Conservation (phyloP, 2,797 vertebrate genomes). For the Macropodus opercularis region DNA sequence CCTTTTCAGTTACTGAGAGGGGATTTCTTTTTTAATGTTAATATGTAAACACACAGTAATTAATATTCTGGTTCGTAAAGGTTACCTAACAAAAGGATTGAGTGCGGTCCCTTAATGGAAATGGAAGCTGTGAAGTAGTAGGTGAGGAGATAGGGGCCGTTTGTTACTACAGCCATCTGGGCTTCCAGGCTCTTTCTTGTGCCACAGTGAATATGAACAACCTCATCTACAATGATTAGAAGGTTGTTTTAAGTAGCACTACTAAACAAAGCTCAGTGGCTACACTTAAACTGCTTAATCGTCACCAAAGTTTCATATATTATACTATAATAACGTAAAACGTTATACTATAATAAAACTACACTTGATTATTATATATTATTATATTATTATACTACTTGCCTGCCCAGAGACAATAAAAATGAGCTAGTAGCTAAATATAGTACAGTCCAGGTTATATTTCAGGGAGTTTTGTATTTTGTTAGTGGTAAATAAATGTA, state of each 20-base stretch:
- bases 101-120: background rate
- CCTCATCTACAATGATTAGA: too few relatives aligned
- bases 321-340: too few relatives aligned
- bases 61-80: background rate
- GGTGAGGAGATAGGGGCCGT: too few relatives aligned
- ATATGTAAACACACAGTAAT: background rate
- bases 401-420: background rate
- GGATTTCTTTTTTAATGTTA: background rate
- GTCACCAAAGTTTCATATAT: too few relatives aligned
- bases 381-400: too few relatives aligned
- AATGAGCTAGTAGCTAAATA: background rate
- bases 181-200: background rate
- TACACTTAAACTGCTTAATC: too few relatives aligned
- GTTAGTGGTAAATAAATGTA: background rate
- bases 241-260: too few relatives aligned
- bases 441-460: too few relatives aligned
- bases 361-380: too few relatives aligned
- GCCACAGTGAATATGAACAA: background rate
- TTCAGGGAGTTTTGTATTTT: too few relatives aligned
- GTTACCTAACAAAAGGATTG: background rate
- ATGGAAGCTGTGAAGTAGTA: background rate
- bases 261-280: too few relatives aligned
- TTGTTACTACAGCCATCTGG: background rate
- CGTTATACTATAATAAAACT: too few relatives aligned
- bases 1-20: background rate